phyloP scores from a whole-genome alignment of 2,797 vertebrate genomes.

The Jordanella pulchra region DNA sequence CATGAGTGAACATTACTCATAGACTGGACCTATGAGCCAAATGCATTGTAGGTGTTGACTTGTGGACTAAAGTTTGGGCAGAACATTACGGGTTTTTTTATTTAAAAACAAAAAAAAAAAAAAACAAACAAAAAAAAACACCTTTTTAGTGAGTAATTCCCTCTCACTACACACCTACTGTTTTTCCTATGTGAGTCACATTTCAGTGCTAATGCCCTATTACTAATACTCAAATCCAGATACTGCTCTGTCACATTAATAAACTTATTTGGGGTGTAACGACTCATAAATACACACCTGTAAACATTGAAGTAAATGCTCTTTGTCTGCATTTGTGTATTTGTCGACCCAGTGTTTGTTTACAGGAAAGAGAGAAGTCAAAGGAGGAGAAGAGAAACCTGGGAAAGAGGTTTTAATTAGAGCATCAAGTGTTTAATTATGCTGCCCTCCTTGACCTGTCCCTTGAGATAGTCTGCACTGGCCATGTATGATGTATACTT shows the following conservation, averaged over 20 bases:
- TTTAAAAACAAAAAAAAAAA: too few relatives aligned
- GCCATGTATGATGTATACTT: neutral
- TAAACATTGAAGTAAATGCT: neutral
- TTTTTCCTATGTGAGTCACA: neutral
- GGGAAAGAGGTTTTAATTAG: conserved; percentile 65
- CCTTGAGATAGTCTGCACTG: conserved; percentile 14
- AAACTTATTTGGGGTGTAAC: neutral
- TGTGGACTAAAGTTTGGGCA: conserved; percentile 7
- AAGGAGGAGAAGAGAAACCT: conserved; percentile 42
- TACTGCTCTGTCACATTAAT: neutral
- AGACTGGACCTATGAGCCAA: conserved; percentile 4
- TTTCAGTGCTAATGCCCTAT: neutral
- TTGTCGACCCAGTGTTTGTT: conserved; percentile 44
- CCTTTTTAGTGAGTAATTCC: neutral
- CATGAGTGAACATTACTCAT: conserved; percentile 10
- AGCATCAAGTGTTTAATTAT: conserved; percentile 60
- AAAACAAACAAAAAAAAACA: neutral
- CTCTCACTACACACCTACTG: neutral
- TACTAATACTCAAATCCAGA: neutral
- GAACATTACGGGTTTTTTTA: neutral
- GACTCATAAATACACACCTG: neutral
- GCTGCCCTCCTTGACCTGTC: conserved; percentile 20
- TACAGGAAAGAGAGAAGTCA: conserved; percentile 46
- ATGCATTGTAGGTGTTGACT: neutral
- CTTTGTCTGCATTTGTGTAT: neutral